Evolutionary conservation across 2,113 vertebrate species (phyloP).

Genomic region (Peromyscus polionotus): DNA sequence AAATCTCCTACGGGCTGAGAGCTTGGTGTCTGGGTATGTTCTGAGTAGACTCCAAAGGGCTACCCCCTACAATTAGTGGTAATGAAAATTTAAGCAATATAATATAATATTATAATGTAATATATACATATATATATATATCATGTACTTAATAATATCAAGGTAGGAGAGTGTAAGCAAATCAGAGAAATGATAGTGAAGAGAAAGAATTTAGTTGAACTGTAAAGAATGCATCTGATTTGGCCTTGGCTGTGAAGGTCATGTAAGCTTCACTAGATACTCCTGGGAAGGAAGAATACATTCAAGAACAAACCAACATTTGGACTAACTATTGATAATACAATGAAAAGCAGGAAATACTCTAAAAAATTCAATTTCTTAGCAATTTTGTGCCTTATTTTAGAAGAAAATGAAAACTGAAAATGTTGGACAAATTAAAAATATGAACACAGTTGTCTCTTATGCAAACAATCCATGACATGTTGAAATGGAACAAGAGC

Average conservation of each 20-base stretch:
- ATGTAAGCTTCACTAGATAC: background rate
- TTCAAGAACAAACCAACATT: background rate
- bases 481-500: background rate
- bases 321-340: background rate
- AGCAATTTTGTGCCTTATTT: background rate
- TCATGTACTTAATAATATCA: background rate
- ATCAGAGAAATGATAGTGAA: constrained; percentile 15
- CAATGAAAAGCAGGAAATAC: background rate
- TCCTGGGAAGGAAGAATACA: background rate
- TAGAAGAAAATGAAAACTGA: constrained; percentile 38
- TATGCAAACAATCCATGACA: background rate
- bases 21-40: background rate
- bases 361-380: background rate
- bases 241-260: background rate
- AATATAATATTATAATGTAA: no score
- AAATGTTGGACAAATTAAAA: background rate
- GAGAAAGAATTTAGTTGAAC: constrained; percentile 9
- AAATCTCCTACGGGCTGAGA: background rate
- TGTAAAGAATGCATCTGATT: background rate
- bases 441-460: background rate
- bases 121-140: background rate
- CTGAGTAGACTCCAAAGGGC: background rate
- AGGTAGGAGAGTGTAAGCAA: background rate
- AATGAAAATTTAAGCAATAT: background rate
- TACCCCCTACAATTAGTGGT: background rate